phyloP scores from a whole-genome alignment of 2,113 vertebrate species.

The Forbesichthys agassizii region DNA sequence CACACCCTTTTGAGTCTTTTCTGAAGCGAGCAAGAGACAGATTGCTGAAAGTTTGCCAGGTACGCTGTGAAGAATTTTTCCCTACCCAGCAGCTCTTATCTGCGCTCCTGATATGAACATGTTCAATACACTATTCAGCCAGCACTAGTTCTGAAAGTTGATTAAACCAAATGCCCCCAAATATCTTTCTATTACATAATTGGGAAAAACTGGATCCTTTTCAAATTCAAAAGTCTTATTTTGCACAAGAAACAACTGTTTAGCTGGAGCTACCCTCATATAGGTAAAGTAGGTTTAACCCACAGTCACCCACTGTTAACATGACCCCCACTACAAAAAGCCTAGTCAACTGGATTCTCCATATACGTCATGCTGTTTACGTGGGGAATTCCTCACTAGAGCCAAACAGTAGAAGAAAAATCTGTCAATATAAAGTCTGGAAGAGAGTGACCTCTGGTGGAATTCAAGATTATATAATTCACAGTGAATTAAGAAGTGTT shows the following conservation, averaged over 20 bases:
- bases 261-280: too few species aligned
- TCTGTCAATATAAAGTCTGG: not conserved
- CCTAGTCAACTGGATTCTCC: slow-evolving; percentile 65
- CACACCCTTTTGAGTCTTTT: slow-evolving; percentile 28
- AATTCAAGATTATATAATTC: slow-evolving; percentile 2
- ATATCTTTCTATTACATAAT: not conserved
- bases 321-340: slow-evolving; percentile 47
- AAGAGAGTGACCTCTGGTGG: slow-evolving; percentile 65
- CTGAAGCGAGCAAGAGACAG: not conserved
- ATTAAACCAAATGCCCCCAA: not conserved
- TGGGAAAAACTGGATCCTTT: not conserved
- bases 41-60: not conserved
- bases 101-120: not conserved
- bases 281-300: too few species aligned
- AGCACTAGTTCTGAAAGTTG: not conserved
- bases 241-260: too few species aligned
- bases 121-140: not conserved
- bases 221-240: too few species aligned
- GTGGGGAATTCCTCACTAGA: slow-evolving; percentile 67
- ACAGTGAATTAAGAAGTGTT: not conserved
- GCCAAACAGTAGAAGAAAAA: slow-evolving; percentile 9
- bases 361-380: slow-evolving; percentile 63
- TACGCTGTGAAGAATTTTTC: not conserved
- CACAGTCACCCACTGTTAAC: slow-evolving; percentile 20
- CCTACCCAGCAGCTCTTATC: not conserved